Conservation (phyloP, 2,797 vertebrate species). For the Streptopelia turtur region DNA sequence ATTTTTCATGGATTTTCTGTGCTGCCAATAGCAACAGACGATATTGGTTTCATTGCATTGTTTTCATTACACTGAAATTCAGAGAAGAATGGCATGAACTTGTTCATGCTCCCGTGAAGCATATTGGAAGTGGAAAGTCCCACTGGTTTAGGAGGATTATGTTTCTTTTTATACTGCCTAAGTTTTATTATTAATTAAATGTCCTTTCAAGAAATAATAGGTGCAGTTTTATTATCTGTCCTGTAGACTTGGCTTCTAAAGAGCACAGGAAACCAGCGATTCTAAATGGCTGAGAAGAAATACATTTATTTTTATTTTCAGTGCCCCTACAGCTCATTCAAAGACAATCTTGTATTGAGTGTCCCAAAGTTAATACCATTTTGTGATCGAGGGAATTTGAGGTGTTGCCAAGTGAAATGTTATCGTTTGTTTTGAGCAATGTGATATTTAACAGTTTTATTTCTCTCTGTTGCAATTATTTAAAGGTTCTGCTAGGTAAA, state of each 20-base stretch:
- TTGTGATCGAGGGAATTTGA: neutral
- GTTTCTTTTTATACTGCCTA: neutral
- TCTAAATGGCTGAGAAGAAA: neutral
- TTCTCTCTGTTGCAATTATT: neutral
- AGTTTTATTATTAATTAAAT: conserved; percentile 19
- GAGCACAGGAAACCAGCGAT: neutral
- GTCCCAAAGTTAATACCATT: neutral
- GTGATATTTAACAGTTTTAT: neutral
- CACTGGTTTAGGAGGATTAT: neutral
- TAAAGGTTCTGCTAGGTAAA: neutral
- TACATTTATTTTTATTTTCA: neutral
- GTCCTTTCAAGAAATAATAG: neutral
- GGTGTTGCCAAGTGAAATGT: neutral
- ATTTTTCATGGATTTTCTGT: neutral
- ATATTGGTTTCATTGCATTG: neutral
- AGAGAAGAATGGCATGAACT: neutral
- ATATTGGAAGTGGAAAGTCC: neutral
- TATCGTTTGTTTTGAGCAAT: neutral
- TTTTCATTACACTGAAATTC: neutral
- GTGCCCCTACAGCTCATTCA: neutral
- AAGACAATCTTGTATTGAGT: neutral
- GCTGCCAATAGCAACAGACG: neutral
- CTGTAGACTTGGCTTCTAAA: neutral
- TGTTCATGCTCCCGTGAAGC: neutral
- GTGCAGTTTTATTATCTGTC: neutral